These are phyloP conservation scores for Andrena dorsata DNA, from an alignment of 2,888 invertebrate species.

Conservation along the genomic window DNA sequence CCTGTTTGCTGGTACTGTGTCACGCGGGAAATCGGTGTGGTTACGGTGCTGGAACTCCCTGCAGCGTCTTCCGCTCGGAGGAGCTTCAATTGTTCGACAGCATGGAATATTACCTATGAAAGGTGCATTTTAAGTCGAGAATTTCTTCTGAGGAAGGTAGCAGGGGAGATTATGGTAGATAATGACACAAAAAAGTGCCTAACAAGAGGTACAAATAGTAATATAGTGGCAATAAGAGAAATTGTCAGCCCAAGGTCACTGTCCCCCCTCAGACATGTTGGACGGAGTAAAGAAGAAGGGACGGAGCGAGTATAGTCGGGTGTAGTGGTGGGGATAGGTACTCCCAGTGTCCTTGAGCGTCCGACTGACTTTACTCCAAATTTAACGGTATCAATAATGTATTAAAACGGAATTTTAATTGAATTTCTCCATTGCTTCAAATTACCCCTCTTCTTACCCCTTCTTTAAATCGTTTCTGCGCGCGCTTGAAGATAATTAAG, in stretches of 20 bases:
- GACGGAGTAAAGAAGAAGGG: no score
- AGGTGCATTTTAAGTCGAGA: background rate
- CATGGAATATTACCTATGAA: constrained; percentile 80
- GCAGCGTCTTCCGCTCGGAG: constrained; percentile 71
- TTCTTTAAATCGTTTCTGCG: background rate
- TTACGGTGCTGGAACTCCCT: constrained; percentile 48
- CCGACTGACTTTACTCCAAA: no score
- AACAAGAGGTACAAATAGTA: no score
- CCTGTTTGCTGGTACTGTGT: constrained; percentile 63
- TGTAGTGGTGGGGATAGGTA: no score
- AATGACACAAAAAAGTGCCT: no score
- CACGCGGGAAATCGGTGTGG: background rate
- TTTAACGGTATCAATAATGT: no score
- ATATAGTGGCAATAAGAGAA: no score
- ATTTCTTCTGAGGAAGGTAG: background rate
- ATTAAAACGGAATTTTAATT: background rate
- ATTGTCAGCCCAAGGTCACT: no score
- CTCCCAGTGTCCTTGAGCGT: no score
- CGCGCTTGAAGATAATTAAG: background rate
- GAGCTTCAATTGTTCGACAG: constrained; percentile 79
- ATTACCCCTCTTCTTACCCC: background rate
- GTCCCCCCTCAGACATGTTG: no score
- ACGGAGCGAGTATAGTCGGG: no score
- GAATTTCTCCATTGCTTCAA: background rate
- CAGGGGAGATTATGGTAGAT: no score